Conservation (phyloP, 1,140 invertebrate genomes). For the Cherax quadricarinatus region DNA sequence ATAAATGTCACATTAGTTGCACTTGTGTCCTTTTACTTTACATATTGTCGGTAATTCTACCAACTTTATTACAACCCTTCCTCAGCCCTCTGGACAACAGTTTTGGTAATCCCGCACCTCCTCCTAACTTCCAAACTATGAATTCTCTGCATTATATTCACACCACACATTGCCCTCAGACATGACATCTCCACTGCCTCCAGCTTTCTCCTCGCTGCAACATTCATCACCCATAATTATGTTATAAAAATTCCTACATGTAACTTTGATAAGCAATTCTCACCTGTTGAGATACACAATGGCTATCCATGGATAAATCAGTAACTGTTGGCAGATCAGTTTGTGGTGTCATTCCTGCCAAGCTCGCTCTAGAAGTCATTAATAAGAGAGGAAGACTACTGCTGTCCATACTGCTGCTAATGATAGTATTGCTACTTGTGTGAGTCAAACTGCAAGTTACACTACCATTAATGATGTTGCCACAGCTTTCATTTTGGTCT, state of each 20-base stretch:
- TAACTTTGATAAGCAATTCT: not conserved
- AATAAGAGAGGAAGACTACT: slow-evolving; percentile 48
- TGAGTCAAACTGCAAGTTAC: not conserved
- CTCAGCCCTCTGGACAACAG: too few species aligned
- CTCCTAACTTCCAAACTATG: too few species aligned
- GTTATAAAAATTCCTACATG: not conserved
- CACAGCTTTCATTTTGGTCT: not conserved
- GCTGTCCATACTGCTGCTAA: slow-evolving; percentile 16
- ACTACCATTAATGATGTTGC: not conserved
- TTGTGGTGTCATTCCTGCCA: slow-evolving; percentile 30
- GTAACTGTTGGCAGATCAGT: slow-evolving; percentile 20
- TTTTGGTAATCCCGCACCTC: too few species aligned
- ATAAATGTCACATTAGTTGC: too few species aligned
- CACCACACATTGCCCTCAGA: too few species aligned
- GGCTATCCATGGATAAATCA: slow-evolving; percentile 12
- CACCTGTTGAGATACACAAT: slow-evolving; percentile 2
- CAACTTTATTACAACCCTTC: too few species aligned
- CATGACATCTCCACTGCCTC: too few species aligned
- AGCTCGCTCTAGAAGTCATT: slow-evolving; percentile 38
- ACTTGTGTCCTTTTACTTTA: too few species aligned
- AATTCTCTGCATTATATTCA: too few species aligned
- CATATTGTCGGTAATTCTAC: too few species aligned
- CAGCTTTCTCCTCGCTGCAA: too few species aligned
- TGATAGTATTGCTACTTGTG: not conserved
- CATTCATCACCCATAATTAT: too few species aligned